Base-by-base conservation (phyloP, 2,888 invertebrate genomes). In the Cephus runcator region DNA sequence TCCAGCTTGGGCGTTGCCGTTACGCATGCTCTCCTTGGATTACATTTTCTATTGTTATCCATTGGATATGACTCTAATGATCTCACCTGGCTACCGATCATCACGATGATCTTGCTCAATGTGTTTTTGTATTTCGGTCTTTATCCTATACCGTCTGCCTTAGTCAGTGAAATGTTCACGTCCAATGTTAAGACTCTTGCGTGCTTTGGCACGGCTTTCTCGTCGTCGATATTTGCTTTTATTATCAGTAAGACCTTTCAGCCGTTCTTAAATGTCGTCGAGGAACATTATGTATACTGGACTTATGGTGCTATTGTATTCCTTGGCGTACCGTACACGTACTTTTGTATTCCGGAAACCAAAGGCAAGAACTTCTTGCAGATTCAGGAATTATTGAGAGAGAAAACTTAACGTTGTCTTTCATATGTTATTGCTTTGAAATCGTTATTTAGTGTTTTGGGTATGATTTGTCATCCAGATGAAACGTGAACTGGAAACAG, bases 1-100 rank as follows among this genome's bases (percentile, higher is more conserved):
- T 93, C 93, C 3, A 91, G 92, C 12, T 71, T 90, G 1, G 88
- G 91, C 0, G 91, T 91, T 75, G 79, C 89, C 0, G 33, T 91
- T 1, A 86, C 91, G 0, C 85, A 90, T 35, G 80, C 83, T 2
- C 76, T 83, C 2, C 79, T 91, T 1, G 90, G 90, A 6, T 40
- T 87, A 4, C 89, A 90, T 71, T 91, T 91, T 79, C 81, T 87
- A 76, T 79, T 90, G 0, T 77, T 90, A 4, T 83, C 86, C 0
- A 34, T 81, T 1, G 80, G 77, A 1, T 80, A 83, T 11, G 81
- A 87, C 4, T 75, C 79, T 0, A 36, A 40, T 3, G 73, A 74
- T 0, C 77, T 89, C 3, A 85, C 85, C 11, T 90, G 88, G 87
- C 78, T 91, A n/a, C 89, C 90, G 0, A 80, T 90, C 12, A 34